phyloP scores from a whole-genome alignment of 2,888 invertebrate genomes.

The Protula sp. region DNA sequence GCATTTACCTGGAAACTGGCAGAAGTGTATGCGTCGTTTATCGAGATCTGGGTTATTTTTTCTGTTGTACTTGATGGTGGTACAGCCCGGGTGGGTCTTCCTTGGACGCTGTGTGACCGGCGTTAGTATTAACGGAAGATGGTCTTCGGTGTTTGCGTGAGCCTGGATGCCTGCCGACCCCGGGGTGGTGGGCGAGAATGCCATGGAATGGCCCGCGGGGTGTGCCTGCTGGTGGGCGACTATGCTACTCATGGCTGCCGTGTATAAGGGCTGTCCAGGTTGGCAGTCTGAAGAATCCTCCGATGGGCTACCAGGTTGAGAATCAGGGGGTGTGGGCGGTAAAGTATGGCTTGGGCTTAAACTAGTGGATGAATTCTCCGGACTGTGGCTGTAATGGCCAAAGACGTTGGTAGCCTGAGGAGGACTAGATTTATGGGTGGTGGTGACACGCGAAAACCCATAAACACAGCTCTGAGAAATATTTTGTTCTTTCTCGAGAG shows the following conservation, averaged over 20 bases:
- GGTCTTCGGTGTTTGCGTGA: not conserved
- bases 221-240: not conserved
- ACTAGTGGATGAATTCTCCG: not conserved
- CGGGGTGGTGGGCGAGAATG: not conserved
- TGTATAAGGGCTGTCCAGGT: not conserved
- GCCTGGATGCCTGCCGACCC: not conserved
- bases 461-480: too few species aligned
- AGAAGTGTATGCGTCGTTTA: slow-evolving; percentile 90
- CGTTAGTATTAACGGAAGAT: slow-evolving; percentile 18
- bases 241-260: not conserved
- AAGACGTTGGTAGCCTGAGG: not conserved
- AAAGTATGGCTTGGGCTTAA: not conserved
- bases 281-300: not conserved
- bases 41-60: slow-evolving; percentile 95
- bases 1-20: slow-evolving; percentile 77
- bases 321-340: slow-evolving; percentile 4
- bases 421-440: not conserved
- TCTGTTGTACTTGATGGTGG: slow-evolving; percentile 73
- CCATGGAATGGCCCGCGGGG: not conserved
- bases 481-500: too few species aligned
- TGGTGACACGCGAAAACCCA: too few species aligned
- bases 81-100: slow-evolving; percentile 50
- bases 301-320: slow-evolving; percentile 4
- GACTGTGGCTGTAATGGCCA: not conserved
- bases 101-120: slow-evolving; percentile 25